phyloP scores from a whole-genome alignment of 2,797 vertebrate species.

The Zenarchopterus dispar region DNA sequence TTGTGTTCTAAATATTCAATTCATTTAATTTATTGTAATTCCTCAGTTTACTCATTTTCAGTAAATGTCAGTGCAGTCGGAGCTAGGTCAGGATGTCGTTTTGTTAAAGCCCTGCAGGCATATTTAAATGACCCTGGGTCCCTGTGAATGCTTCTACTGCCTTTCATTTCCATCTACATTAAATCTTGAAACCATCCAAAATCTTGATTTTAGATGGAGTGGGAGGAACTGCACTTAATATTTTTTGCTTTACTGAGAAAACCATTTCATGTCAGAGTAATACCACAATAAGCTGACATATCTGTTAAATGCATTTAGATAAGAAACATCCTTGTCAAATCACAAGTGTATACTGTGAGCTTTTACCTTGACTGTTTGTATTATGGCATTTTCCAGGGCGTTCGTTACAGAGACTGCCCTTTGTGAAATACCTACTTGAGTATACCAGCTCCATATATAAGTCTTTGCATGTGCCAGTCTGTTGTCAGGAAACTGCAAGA shows the following conservation, averaged over 20 bases:
- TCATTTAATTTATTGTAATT: slow-evolving; percentile 3
- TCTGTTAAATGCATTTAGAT: not conserved
- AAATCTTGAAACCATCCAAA: slow-evolving; percentile 20
- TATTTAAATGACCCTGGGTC: no score
- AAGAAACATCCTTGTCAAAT: not conserved
- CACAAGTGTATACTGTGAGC: not conserved
- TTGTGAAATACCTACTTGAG: not conserved
- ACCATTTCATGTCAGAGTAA: slow-evolving; percentile 23
- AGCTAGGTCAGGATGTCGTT: not conserved
- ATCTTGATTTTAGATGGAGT: slow-evolving; percentile 49
- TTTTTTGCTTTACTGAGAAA: slow-evolving; percentile 22
- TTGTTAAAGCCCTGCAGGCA: no score
- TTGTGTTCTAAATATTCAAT: not conserved
- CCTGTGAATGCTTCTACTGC: no score
- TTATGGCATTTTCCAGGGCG: no score
- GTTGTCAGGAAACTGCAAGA: slow-evolving; percentile 45
- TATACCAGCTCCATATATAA: slow-evolving; percentile 2
- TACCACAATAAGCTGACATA: slow-evolving; percentile 17
- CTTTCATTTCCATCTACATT: no score
- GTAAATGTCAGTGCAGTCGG: slow-evolving; percentile 44
- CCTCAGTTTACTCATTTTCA: slow-evolving; percentile 12
- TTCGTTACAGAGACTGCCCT: no score
- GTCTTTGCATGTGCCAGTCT: slow-evolving; percentile 13
- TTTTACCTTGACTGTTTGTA: not conserved
- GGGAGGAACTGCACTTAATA: slow-evolving; percentile 46